A percentile compares a stretch with the other conserved stretches of the same genome.
Evolutionary conservation across 2,113 vertebrate genomes (phyloP).

Genomic region (Garra rufa): DNA sequence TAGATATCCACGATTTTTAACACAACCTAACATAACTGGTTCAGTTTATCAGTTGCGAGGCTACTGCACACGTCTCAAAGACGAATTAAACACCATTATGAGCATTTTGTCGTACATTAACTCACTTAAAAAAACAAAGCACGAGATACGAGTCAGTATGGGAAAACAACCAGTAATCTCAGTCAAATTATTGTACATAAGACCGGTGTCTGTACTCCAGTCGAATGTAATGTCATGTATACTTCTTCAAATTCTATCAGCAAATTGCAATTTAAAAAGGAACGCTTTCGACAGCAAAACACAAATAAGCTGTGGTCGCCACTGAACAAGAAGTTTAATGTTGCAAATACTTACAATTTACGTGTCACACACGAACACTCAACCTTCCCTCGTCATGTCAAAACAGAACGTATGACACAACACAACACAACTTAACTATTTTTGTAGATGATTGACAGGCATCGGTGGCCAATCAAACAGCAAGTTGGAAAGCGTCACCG

Average conservation of each 20-base stretch:
- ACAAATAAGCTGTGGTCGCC: not conserved
- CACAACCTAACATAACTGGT: no score
- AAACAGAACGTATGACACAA: slow-evolving; percentile 44
- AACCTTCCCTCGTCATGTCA: slow-evolving; percentile 37
- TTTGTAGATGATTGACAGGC: slow-evolving; percentile 61
- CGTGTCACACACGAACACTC: not conserved
- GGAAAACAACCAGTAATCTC: not conserved
- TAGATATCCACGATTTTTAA: no score
- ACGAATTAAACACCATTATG: not conserved
- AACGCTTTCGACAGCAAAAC: not conserved
- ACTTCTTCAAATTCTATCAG: not conserved
- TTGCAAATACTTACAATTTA: not conserved
- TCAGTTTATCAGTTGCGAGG: not conserved
- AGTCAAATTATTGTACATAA: not conserved
- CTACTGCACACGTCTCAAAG: not conserved
- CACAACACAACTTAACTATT: slow-evolving; percentile 39
- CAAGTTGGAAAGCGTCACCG: not conserved
- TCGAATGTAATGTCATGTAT: no score
- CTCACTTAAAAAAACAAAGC: not conserved
- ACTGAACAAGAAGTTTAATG: not conserved
- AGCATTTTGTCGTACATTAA: not conserved
- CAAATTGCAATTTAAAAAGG: not conserved
- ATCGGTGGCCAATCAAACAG: slow-evolving; percentile 61
- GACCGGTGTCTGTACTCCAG: not conserved
- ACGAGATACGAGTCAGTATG: not conserved